Percentiles rank a stretch among this genome's conserved stretches.
Conservation (phyloP, 2,797 vertebrate species). For the Denticeps clupeoides region DNA sequence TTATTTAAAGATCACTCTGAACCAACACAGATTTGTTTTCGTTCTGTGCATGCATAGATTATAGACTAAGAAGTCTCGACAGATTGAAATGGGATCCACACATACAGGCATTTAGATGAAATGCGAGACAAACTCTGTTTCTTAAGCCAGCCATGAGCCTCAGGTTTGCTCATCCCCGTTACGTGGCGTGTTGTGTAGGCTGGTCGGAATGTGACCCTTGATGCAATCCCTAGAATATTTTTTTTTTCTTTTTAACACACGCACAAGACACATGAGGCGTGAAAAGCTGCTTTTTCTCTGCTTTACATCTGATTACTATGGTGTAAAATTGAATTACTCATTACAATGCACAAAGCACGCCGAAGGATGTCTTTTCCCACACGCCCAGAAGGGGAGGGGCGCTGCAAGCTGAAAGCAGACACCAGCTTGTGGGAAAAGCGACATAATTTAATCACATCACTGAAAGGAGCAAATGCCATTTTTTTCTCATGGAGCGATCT, state of each 20-base stretch:
- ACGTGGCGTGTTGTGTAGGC: slow-evolving; percentile 22
- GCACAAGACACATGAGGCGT: slow-evolving; percentile 48
- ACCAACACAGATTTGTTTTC: too few species aligned
- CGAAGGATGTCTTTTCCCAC: slow-evolving; percentile 54
- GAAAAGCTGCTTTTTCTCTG: slow-evolving; percentile 43
- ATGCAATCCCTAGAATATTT: slow-evolving; percentile 14
- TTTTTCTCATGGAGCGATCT: slow-evolving; percentile 28
- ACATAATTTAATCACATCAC: slow-evolving; percentile 45
- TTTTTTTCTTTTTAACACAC: slow-evolving; percentile 45
- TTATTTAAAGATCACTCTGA: too few species aligned
- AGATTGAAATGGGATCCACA: too few species aligned
- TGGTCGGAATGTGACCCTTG: too few species aligned
- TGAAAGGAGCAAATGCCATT: slow-evolving; percentile 27
- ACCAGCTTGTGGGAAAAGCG: slow-evolving; percentile 45
- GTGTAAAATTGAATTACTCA: slow-evolving; percentile 69
- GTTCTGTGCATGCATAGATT: too few species aligned
- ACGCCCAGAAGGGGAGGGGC: slow-evolving; percentile 34
- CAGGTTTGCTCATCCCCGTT: too few species aligned
- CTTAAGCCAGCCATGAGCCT: too few species aligned
- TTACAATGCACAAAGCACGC: slow-evolving; percentile 50
- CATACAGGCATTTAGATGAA: too few species aligned
- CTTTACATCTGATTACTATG: slow-evolving; percentile 51
- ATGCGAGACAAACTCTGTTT: too few species aligned
- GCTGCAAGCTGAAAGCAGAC: slow-evolving; percentile 34
- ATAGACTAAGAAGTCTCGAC: too few species aligned